Evolutionary conservation across 1,140 invertebrate species (phyloP), one percentile per base, ranked within the genome.

Genomic region (Pollicipes pollicipes): DNA sequence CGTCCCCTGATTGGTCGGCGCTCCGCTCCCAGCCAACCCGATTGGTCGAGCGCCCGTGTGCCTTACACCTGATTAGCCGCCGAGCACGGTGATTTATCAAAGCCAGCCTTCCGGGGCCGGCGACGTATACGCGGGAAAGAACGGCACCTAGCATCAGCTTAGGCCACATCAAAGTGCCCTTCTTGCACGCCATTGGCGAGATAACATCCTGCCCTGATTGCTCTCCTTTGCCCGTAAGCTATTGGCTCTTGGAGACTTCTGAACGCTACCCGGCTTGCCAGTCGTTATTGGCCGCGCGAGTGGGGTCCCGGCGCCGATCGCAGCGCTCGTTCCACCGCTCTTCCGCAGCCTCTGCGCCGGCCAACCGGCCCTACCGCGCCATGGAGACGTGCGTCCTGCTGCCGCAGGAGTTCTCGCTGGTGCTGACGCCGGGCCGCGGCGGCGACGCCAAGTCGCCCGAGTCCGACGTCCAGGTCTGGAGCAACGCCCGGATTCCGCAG

Each of bases 311-410:
- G 6, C 35, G 35, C 17, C 35, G 35, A 6, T 35, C 35, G 6
- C 6, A 6, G 17, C 35, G 35, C 6, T 6, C 6, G 6, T 35
- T 17, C 6, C 35, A 8, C 6, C 6, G 17, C 6, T 6, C 17
- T 35, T 35, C 17, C 35, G 35, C 6, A 35, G 35, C 35, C 6
- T 17, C 6, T 17, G 35, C 35, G 35, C 6, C 35, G 35, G 35
- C 17, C 35, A 35, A n/a, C n/a, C n/a, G n/a, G n/a, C n/a, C n/a
- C n/a, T n/a, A n/a, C n/a, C 6, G 6, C 35, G 35, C 63, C 68
- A 95, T 95, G 91, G 91, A 95, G 83, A 92, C 91, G 74, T 88
- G 91, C 79, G 90, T 95, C 73, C 81, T 95, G 77, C 93, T 95
- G 77, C 93, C 92, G 30, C 87, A 88, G 79, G 91, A 94, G 80